Base-by-base conservation (phyloP, 1,140 invertebrate genomes). In the Heterodera carotae region DNA sequence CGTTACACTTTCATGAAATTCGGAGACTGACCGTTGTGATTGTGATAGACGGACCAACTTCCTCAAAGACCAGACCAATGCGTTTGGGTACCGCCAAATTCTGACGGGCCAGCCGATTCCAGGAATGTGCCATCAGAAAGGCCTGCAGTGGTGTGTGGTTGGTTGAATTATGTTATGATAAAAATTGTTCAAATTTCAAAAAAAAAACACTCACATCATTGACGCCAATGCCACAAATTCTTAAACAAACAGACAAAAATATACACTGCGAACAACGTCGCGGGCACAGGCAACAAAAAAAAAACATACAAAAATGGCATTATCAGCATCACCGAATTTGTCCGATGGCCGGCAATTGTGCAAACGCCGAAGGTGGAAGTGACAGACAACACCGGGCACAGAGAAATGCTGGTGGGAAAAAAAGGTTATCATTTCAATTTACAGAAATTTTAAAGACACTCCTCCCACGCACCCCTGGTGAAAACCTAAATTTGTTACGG, bases 31-130 rank as follows among this genome's bases (percentile, higher is more conserved):
- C 89, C 0, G 95, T 97, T 0, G 96, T 98, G 76, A 98, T 97
- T 31, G 95, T 98, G 75, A 98, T 96, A 1, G 95, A 97, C 15
- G 97, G 95, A 0, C 95, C 95, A n/a, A 96, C 95, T 87, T 96
- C 94, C 36, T 80, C 75, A 12, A 87, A 78, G 33, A 88, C 76
- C n/a, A 81, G 56, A 22, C 84, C 84, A 53, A 86, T 53, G 43
- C 62, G 81, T 53, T 69, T 75, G 66, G 25, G 48, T 25, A 64
- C 56, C 6, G 71, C 25, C n/a, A 73, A 39, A 25, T 69, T 69
- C 25, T 34, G 60, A 10, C 18, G 39, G 15, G 80, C 43, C n/a
- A 73, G 39, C 59, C 85, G 64, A 53, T 86, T 68, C 84, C 84
- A 88, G 25, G 82, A 72, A 75, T 86, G 84, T 2, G 84, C 75